phyloP scores from a whole-genome alignment of 2,797 vertebrate genomes.

The Malurus splendens region DNA sequence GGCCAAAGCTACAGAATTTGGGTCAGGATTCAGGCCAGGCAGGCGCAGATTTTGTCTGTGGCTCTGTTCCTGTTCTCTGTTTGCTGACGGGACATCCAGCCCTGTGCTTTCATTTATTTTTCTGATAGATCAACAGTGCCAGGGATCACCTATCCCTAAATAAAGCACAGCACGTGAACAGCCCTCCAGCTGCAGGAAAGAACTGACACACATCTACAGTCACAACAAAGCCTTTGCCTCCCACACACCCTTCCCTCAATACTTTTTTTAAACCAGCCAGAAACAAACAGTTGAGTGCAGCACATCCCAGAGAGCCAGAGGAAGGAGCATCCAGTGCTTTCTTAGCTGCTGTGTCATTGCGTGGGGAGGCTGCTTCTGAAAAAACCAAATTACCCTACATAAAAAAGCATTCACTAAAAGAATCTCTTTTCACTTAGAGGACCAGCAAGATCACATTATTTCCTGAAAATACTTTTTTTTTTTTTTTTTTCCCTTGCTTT shows the following conservation, averaged over 20 bases:
- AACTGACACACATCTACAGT: slow-evolving; percentile 2
- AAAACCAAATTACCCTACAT: neutral
- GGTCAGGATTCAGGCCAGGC: neutral
- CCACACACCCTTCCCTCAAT: neutral
- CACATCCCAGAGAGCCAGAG: neutral
- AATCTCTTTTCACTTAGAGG: neutral
- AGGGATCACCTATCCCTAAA: neutral
- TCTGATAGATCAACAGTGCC: neutral
- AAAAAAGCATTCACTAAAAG: neutral
- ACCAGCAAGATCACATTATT: neutral
- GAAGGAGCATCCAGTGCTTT: neutral
- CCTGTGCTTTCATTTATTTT: neutral
- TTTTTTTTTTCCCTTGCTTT: neutral
- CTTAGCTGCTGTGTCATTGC: neutral
- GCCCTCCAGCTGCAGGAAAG: neutral
- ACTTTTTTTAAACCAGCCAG: slow-evolving; percentile 21
- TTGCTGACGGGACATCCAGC: neutral
- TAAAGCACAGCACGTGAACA: neutral
- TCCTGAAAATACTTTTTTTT: neutral
- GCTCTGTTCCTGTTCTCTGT: neutral
- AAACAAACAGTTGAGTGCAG: neutral
- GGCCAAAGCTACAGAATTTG: neutral
- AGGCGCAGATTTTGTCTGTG: neutral
- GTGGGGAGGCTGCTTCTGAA: neutral
- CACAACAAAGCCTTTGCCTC: slow-evolving; percentile 23